These are phyloP conservation scores for Mamestra brassicae DNA, from an alignment of 2,888 invertebrate genomes.

Conservation along the genomic window DNA sequence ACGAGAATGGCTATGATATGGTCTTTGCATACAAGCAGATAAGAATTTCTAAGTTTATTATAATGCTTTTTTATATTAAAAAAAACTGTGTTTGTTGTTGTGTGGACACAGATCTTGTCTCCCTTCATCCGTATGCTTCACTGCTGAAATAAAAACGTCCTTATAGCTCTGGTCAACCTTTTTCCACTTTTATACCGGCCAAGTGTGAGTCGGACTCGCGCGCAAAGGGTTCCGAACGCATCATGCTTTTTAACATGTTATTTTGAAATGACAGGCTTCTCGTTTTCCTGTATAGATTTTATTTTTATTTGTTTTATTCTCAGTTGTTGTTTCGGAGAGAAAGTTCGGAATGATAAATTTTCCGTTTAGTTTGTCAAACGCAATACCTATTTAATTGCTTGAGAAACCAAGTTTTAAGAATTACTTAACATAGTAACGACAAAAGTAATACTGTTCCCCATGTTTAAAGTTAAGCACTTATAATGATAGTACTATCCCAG, in stretches of 20 bases:
- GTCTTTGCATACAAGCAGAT: neutral
- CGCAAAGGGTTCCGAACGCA: too few relatives aligned
- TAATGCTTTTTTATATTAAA: neutral
- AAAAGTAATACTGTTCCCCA: neutral
- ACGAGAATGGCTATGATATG: neutral
- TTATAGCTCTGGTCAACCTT: neutral
- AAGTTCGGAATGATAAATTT: too few relatives aligned
- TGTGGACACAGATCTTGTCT: neutral
- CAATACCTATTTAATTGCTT: neutral
- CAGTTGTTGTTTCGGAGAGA: too few relatives aligned
- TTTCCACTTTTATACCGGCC: neutral
- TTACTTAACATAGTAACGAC: neutral
- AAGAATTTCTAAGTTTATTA: conserved; percentile 3
- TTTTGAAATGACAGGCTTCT: too few relatives aligned
- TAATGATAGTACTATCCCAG: neutral
- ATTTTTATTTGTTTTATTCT: too few relatives aligned
- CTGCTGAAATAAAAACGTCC: neutral
- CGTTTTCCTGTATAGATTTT: too few relatives aligned
- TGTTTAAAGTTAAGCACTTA: conserved; percentile 10
- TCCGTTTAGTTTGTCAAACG: neutral
- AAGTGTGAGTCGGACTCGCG: too few relatives aligned
- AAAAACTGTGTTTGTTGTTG: neutral
- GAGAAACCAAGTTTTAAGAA: neutral
- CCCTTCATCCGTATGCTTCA: neutral
- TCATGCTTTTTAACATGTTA: too few relatives aligned